Evolutionary conservation across 2,113 vertebrate species (phyloP), one percentile per base, ranked within the genome.

Genomic region (Benitochromis conjunctus): DNA sequence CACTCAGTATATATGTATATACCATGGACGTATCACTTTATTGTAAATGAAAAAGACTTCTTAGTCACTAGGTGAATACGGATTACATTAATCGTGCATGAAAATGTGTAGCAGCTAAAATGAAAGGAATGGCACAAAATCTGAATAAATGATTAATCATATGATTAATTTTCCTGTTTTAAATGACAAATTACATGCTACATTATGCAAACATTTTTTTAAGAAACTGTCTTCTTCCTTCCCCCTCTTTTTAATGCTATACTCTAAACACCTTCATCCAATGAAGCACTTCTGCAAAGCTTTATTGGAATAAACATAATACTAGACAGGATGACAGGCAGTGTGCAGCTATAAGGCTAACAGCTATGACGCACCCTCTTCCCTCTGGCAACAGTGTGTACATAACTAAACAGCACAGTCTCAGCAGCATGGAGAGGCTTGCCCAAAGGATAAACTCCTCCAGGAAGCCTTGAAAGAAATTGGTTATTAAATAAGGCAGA

Each of bases 401-500:
- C 89, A 91, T 91, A 91, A 90, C 92, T 92, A 92, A 92, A 93
- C 84, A 92, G 90, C 82, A 53, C 11, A 57, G 66, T 43, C 79
- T 91, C 85, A 56, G 84, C 90, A 86, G 88, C 80, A 78, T 41
- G 66, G 74, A 83, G 86, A 88, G 83, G 58, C 84, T 91, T 14
- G 76, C 89, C 91, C 91, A 90, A 81, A 91, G 92, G 89, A 92
- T 81, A 81, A 86, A 80, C 84, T 89, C 92, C 93, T 90, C 84
- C 64, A 92, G 92, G 92, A 94, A 79, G 86, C 86, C 87, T 85
- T 46, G 83, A 85, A 90, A 94, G 83, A 92, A 94, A 92, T 89
- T 88, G 93, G 71, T 93, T 95, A 94, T 95, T 94, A 93, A 95
- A 94, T 93, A 92, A 94, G 91, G 90, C 78, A 89, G 89, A 81